Conservation (phyloP, 2,888 invertebrate species). For the Thera obeliscata region DNA sequence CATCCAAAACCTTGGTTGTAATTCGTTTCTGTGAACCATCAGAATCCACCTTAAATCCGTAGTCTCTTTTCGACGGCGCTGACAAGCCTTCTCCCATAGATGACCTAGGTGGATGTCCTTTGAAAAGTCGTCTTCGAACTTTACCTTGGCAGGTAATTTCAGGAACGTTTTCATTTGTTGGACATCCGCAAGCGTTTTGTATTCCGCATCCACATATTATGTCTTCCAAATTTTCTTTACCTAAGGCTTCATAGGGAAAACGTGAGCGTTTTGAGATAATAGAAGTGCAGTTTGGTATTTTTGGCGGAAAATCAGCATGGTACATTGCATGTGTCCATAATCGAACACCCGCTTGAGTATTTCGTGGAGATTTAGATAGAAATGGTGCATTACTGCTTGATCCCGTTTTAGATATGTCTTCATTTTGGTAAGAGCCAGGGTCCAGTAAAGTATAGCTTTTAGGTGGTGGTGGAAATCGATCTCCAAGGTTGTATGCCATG, state of each 20-base stretch:
- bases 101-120: constrained; percentile 56
- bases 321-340: constrained; percentile 69
- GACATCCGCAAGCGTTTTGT: constrained; percentile 61
- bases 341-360: constrained; percentile 40
- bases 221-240: constrained; percentile 61
- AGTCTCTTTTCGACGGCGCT: constrained; percentile 53
- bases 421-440: constrained; percentile 66
- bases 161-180: constrained; percentile 43
- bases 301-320: constrained; percentile 41
- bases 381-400: constrained; percentile 61
- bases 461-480: constrained; percentile 56
- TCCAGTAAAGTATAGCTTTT: constrained; percentile 59
- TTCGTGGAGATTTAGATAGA: constrained; percentile 59
- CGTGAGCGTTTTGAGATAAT: constrained; percentile 64
- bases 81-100: constrained; percentile 49
- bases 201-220: constrained; percentile 67
- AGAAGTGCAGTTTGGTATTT: constrained; percentile 63
- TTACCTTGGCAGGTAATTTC: constrained; percentile 59
- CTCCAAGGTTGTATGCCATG: constrained; percentile 63
- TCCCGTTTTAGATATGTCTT: constrained; percentile 36
- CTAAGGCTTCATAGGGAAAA: constrained; percentile 66
- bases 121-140: constrained; percentile 56
- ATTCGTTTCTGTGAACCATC: constrained; percentile 50
- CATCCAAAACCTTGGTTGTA: constrained; percentile 36
- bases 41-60: constrained; percentile 48